Percentiles rank a stretch among this genome's conserved stretches.
Evolutionary conservation across 2,113 vertebrate species (phyloP).

Genomic region (Aplodontia rufa): DNA sequence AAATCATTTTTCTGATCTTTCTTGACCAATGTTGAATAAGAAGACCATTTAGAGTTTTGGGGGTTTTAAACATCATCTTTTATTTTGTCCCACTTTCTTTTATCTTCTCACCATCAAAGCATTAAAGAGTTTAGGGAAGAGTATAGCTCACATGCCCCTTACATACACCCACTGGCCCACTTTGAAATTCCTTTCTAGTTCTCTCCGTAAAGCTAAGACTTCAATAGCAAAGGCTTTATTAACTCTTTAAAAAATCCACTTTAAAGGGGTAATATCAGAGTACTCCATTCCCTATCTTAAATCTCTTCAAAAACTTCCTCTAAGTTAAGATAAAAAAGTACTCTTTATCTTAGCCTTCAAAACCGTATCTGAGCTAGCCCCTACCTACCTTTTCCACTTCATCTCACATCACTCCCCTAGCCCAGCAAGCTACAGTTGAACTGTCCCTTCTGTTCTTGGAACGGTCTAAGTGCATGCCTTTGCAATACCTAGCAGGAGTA

Average conservation of each 20-base stretch:
- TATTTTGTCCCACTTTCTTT: background rate
- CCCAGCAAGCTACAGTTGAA: background rate
- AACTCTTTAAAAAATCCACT: background rate
- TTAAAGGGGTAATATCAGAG: background rate
- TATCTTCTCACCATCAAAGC: background rate
- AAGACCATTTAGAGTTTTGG: background rate
- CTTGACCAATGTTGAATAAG: background rate
- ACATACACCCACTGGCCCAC: background rate
- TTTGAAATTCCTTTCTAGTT: constrained; percentile 21
- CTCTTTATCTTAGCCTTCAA: background rate
- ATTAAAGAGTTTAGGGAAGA: background rate
- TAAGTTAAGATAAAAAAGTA: background rate
- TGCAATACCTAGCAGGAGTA: background rate
- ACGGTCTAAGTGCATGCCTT: background rate
- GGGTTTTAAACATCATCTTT: background rate
- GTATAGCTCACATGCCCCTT: rapidly evolving
- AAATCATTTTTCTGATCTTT: background rate
- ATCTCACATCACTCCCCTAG: background rate
- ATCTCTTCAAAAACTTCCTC: background rate
- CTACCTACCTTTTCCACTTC: background rate
- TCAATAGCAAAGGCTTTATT: background rate
- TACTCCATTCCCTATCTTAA: background rate
- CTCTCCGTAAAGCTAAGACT: background rate
- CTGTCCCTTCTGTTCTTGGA: background rate
- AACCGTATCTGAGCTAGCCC: background rate